A percentile compares a stretch with the other conserved stretches of the same genome.
phyloP scores from a whole-genome alignment of 2,113 vertebrate species.

The Monarcha castaneiventris region DNA sequence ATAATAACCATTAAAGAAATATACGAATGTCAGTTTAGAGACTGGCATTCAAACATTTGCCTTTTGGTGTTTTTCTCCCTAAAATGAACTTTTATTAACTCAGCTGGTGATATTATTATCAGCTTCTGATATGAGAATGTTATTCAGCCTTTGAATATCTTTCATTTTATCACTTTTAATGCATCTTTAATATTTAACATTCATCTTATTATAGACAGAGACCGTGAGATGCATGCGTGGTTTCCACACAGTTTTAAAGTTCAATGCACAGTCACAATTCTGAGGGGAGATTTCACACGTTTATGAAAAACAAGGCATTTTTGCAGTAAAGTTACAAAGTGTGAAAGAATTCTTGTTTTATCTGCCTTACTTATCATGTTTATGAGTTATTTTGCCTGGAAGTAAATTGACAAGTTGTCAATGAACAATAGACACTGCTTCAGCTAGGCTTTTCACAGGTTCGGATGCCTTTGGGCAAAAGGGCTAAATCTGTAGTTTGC shows the following conservation, averaged over 20 bases:
- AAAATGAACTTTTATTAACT: conserved; percentile 74
- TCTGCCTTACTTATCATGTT: conserved; percentile 83
- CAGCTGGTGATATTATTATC: background rate
- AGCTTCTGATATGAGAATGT: conserved; percentile 44
- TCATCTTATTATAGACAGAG: conserved; percentile 74
- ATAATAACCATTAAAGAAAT: conserved; percentile 64
- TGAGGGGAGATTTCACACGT: conserved; percentile 81
- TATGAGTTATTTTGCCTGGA: conserved; percentile 85
- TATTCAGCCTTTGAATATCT: conserved; percentile 70
- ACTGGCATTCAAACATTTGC: conserved; percentile 64
- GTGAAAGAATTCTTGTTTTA: conserved; percentile 83
- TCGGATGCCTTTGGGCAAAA: conserved; percentile 84
- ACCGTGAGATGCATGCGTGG: conserved; percentile 67
- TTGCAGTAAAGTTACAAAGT: conserved; percentile 83
- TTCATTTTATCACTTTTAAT: conserved; percentile 76
- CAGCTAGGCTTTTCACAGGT: conserved; percentile 89
- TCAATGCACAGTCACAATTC: conserved; percentile 82
- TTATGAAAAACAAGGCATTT: conserved; percentile 79
- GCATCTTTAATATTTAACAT: conserved; percentile 80
- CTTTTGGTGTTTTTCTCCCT: conserved; percentile 37
- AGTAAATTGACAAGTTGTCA: conserved; percentile 88
- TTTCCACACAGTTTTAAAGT: conserved; percentile 79
- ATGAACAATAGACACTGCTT: conserved; percentile 84
- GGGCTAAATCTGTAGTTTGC: conserved; percentile 79
- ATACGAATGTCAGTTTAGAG: conserved; percentile 34